phyloP scores from a whole-genome alignment of 2,888 invertebrate species.

The Dinocampus coccinellae region DNA sequence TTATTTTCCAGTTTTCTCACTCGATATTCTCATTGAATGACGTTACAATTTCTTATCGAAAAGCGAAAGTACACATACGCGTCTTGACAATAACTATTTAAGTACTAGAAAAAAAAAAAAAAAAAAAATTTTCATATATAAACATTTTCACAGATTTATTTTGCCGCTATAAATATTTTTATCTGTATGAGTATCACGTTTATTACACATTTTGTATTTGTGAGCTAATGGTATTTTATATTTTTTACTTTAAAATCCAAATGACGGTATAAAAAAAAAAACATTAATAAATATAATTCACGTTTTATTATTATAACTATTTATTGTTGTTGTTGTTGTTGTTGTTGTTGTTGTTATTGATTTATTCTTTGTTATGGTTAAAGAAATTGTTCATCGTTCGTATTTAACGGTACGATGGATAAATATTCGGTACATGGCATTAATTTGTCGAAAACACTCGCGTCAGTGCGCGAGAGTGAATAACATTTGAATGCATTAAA shows the following conservation, averaged over 20 bases:
- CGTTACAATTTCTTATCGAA: not conserved
- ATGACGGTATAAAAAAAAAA: not conserved
- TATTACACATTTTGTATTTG: not conserved
- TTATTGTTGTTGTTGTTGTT: not conserved
- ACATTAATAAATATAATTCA: not conserved
- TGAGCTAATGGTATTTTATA: not conserved
- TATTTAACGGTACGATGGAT: conserved; percentile 45
- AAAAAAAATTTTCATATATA: too few relatives aligned
- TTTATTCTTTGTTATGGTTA: not conserved
- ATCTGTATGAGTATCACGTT: not conserved
- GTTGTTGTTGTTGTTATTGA: not conserved
- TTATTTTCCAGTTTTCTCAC: conserved; percentile 14
- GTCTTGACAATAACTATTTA: conserved; percentile 1
- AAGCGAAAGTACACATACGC: not conserved
- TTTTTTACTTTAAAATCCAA: not conserved
- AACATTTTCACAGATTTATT: not conserved
- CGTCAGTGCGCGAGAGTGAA: conserved; percentile 57
- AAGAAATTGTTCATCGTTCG: conserved; percentile 32
- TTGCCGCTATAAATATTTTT: not conserved
- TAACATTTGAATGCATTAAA: conserved; percentile 62
- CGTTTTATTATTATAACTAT: not conserved
- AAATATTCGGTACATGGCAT: conserved; percentile 56
- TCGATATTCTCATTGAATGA: not conserved
- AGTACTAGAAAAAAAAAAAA: too few relatives aligned
- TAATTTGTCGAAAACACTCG: conserved; percentile 59